A percentile compares a stretch with the other conserved stretches of the same genome.
phyloP scores from a whole-genome alignment of 2,113 vertebrate species.

The Hymenochirus boettgeri region DNA sequence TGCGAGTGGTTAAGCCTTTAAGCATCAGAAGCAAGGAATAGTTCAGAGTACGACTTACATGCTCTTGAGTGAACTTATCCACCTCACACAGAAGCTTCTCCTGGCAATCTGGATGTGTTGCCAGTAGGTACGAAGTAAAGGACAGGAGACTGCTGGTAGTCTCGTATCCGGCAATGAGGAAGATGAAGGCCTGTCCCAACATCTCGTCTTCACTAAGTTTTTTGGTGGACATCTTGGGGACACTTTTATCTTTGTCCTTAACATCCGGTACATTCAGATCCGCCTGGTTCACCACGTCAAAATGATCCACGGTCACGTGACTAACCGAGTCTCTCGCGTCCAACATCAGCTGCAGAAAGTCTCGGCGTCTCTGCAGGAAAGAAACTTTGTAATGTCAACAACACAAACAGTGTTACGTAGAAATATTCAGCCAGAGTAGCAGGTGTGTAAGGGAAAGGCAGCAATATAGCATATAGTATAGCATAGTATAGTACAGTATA shows the following conservation, averaged over 20 bases:
- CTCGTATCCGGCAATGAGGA: conserved; percentile 86
- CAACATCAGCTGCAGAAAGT: conserved; percentile 89
- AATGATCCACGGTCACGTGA: conserved; percentile 52
- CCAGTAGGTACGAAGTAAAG: conserved; percentile 84
- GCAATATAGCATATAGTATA: too few relatives aligned
- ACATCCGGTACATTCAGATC: conserved; percentile 25
- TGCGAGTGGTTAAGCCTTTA: too few relatives aligned
- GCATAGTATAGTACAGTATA: too few relatives aligned
- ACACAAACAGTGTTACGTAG: too few relatives aligned
- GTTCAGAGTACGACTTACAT: conserved; percentile 85
- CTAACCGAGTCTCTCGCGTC: conserved; percentile 58
- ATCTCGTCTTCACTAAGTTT: conserved; percentile 80
- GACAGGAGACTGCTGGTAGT: conserved; percentile 78
- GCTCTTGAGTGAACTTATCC: conserved; percentile 69
- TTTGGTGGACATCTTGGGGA: conserved; percentile 42
- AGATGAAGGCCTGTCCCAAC: conserved; percentile 83
- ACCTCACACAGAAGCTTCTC: conserved; percentile 73
- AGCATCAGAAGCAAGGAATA: too few relatives aligned
- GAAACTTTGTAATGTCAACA: too few relatives aligned
- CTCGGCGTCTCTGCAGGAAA: conserved; percentile 69
- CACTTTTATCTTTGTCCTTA: not conserved
- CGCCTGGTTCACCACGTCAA: conserved; percentile 52
- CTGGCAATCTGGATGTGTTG: conserved; percentile 77
- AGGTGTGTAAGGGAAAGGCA: too few relatives aligned
- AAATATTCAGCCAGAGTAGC: too few relatives aligned